phyloP scores from a whole-genome alignment of 2,113 vertebrate genomes.

The Herpailurus yagouaroundi region DNA sequence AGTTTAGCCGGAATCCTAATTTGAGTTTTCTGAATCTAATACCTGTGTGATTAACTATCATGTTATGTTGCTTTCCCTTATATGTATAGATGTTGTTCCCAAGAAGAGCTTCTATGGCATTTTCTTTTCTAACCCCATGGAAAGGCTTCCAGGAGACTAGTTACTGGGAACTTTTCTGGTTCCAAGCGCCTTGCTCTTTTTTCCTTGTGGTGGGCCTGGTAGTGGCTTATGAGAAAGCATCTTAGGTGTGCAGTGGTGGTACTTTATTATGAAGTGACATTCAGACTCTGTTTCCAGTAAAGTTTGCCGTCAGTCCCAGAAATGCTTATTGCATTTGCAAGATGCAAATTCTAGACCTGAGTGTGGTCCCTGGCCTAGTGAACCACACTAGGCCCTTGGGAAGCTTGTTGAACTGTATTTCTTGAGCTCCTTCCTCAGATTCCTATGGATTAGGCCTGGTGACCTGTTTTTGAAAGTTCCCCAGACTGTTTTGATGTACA shows the following conservation, averaged over 20 bases:
- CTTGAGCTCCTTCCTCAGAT: not conserved
- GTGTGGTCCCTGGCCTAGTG: not conserved
- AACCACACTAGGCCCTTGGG: not conserved
- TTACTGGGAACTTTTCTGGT: not conserved
- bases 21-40: not conserved
- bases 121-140: not conserved
- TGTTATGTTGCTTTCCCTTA: not conserved
- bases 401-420: not conserved
- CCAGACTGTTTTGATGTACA: not conserved
- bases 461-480: not conserved
- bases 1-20: not conserved
- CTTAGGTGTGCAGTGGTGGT: not conserved
- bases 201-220: not conserved
- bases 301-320: not conserved
- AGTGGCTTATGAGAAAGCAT: not conserved
- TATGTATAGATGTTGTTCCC: fast-evolving
- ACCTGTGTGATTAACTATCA: no score
- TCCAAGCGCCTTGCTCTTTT: not conserved
- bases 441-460: not conserved
- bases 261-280: not conserved
- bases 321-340: not conserved
- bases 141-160: not conserved
- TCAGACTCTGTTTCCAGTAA: not conserved
- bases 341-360: not conserved
- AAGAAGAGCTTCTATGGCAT: not conserved